Evolutionary conservation across 1,140 invertebrate species (phyloP), one percentile per base, ranked within the genome.

Genomic region (Protaetia brevitarsis): DNA sequence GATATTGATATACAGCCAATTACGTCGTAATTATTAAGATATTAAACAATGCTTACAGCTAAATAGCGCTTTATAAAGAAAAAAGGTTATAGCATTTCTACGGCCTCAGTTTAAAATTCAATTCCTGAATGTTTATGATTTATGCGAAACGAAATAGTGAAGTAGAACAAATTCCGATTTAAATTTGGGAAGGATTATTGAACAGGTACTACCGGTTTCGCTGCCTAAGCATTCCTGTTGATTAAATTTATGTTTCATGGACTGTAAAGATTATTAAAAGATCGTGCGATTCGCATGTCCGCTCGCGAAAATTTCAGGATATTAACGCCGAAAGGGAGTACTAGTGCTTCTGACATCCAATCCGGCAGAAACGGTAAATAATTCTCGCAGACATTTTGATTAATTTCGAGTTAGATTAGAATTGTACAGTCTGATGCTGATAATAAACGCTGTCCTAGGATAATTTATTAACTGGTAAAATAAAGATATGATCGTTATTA

Each of bases 1-100:
- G 41, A 45, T 45, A 45, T 45, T 45, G 41, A 45, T 45, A 45
- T 45, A 45, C 41, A 21, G 41, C 41, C 16, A n/a, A 19, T 10
- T 45, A 23, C 4, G 23, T 7, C 13, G 16, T 45, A 45, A 45
- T 45, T 16, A 45, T 45, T 45, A 45, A 13, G 41, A 13, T 45
- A 21, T 45, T 45, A 45, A 21, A 45, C 41, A 45, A 45, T 45
- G 23, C 19, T 45, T 45, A 45, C 41, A 7, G 16, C 10, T 13
- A 45, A 45, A 21, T 45, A 21, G 23, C 23, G 23, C 16, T 4
- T 45, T 23, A 3, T 4, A 45, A 7, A 45, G 19, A 3, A 45
- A 45, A 23, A n/a, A n/a, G n/a, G n/a, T n/a, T n/a, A n/a, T n/a
- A n/a, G n/a, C n/a, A n/a, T n/a, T n/a, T 45, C 23, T 45, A 45